Percentiles rank a stretch among this genome's conserved stretches.
Evolutionary conservation across 2,113 vertebrate species (phyloP).

Genomic region (Trogon surrucura): DNA sequence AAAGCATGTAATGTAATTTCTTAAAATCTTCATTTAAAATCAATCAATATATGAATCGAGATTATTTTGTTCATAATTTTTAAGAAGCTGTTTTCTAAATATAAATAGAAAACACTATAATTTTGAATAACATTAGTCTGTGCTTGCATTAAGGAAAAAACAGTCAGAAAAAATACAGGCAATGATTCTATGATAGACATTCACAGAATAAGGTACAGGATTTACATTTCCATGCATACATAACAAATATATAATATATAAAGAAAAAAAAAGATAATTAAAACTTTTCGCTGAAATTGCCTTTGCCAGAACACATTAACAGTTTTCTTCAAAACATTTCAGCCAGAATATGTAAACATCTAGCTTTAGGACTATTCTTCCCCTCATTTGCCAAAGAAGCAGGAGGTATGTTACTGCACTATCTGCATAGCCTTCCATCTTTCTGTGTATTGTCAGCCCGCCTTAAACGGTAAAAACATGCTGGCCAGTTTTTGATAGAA

Average conservation of each 20-base stretch:
- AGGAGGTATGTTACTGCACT: background rate
- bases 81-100: background rate
- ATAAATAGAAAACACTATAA: background rate
- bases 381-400: background rate
- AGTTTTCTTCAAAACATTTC: background rate
- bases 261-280: background rate
- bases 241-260: background rate
- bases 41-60: background rate
- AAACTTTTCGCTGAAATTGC: background rate
- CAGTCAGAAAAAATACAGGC: rapidly evolving
- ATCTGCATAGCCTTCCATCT: background rate
- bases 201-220: background rate
- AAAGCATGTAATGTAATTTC: background rate
- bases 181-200: background rate
- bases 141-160: background rate
- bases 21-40: background rate
- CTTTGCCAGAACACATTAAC: background rate
- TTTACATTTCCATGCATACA: background rate
- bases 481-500: background rate
- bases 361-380: background rate
- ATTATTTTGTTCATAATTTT: background rate
- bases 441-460: background rate
- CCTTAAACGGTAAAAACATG: background rate
- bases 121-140: background rate
- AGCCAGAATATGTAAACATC: background rate